Evolutionary conservation across 2,113 vertebrate genomes (phyloP).

Genomic region (rabbit (Oryctolagus cuniculus)): DNA sequence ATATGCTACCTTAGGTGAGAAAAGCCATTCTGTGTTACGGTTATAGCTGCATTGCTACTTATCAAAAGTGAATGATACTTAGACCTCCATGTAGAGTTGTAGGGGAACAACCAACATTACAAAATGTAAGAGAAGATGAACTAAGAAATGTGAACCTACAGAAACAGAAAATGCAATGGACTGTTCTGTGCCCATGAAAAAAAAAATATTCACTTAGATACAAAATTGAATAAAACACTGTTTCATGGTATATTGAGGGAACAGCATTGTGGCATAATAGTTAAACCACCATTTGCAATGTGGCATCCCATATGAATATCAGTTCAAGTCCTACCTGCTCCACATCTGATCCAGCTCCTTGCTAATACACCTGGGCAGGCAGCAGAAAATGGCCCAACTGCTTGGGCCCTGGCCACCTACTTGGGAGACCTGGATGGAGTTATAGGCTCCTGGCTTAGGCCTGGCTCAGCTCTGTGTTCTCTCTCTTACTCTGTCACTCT

Average conservation of each 20-base stretch:
- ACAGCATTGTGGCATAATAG: too few species aligned
- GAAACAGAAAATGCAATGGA: not conserved
- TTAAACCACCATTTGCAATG: too few species aligned
- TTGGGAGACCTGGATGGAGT: too few species aligned
- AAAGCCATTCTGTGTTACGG: not conserved
- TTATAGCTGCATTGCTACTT: not conserved
- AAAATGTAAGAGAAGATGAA: slow-evolving; percentile 1
- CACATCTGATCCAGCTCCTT: too few species aligned
- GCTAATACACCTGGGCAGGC: too few species aligned
- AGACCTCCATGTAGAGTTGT: not conserved
- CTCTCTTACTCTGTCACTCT: too few species aligned
- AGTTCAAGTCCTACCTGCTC: too few species aligned
- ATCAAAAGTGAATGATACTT: slow-evolving; percentile 26
- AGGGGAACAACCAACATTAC: not conserved
- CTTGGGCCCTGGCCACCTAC: too few species aligned
- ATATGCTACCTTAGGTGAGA: not conserved
- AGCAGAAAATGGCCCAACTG: too few species aligned
- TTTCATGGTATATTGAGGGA: not conserved
- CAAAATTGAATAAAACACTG: not conserved
- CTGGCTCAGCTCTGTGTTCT: too few species aligned
- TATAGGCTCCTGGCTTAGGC: too few species aligned
- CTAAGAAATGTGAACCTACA: slow-evolving; percentile 13
- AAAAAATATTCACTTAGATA: not conserved
- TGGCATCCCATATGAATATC: too few species aligned
- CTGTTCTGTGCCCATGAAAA: not conserved